Evolutionary conservation across 2,888 invertebrate genomes (phyloP), one percentile per base, ranked within the genome.

Genomic region (Lithophane semibrunnea): DNA sequence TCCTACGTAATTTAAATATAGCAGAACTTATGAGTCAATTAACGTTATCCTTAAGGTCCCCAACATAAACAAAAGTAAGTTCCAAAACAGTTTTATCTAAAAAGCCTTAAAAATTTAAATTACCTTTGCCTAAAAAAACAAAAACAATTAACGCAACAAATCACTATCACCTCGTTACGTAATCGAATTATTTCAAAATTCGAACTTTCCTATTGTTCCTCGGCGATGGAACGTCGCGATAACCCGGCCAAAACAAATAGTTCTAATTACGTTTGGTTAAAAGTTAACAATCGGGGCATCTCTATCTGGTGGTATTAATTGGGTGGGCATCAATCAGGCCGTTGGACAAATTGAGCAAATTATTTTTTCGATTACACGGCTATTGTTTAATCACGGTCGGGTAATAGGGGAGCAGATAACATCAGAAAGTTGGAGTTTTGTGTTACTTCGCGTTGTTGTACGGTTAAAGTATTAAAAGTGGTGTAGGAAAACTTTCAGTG

Each of bases 281-380:
- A 91, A 95, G 95, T 95, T 95, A 95, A 95, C 94, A 92, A 92
- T 94, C 94, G 91, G 87, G 91, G 88, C 92, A 92, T 93, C 93
- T 93, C 92, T 94, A 95, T 94, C 94, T 93, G 92, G 92, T 90
- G 91, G 95, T 88, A 96, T 94, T 93, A 95, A 96, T 96, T 93
- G 93, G 89, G 87, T 82, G 90, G 87, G 88, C 93, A 93, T 94
- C 94, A 92, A 87, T 94, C 94, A 92, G 90, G 63, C 84, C 80
- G 87, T 80, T 80, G 91, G 94, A 96, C 94, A 94, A 95, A 96
- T 96, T 94, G 94, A 90, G 90, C 92, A 92, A 94, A 95, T 96
- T 96, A 95, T 96, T 96, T 96, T 96, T 96, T 96, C 94, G 95
- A 96, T 96, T 96, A 94, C 88, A 86, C 81, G 86, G 85, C 95